Conservation (phyloP, 1,140 invertebrate genomes). For the Plutomurus gul region DNA sequence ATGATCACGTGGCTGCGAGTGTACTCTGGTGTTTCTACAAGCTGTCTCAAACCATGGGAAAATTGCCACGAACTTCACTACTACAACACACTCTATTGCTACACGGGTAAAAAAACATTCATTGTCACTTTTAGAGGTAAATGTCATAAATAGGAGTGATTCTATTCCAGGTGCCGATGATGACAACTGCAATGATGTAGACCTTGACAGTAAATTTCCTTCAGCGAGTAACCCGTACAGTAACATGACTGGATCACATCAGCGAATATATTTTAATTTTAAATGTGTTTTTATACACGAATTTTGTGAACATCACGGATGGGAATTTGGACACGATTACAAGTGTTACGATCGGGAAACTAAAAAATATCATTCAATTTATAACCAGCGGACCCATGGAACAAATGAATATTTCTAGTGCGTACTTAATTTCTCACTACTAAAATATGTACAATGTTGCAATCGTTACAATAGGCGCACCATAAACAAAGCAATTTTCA, state of each 20-base stretch:
- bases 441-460: no score
- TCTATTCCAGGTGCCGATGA: background rate
- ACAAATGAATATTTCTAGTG: constrained; percentile 46
- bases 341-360: background rate
- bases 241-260: background rate
- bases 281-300: background rate
- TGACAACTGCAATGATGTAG: constrained; percentile 10
- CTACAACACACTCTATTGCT: constrained; percentile 42
- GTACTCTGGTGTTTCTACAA: constrained; percentile 37
- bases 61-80: constrained; percentile 23
- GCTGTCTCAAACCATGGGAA: constrained; percentile 41
- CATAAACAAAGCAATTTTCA: no score
- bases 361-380: background rate
- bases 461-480: no score
- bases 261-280: constrained; percentile 30
- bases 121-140: background rate
- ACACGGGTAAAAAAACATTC: constrained; percentile 12
- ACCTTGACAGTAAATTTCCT: background rate
- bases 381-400: constrained; percentile 15
- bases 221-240: background rate
- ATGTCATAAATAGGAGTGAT: background rate
- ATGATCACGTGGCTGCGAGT: constrained; percentile 36
- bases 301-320: constrained; percentile 32
- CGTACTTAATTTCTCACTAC: background rate
- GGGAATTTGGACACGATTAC: background rate